Conservation (phyloP, 2,888 invertebrate genomes). For the Apodemia duryi region DNA sequence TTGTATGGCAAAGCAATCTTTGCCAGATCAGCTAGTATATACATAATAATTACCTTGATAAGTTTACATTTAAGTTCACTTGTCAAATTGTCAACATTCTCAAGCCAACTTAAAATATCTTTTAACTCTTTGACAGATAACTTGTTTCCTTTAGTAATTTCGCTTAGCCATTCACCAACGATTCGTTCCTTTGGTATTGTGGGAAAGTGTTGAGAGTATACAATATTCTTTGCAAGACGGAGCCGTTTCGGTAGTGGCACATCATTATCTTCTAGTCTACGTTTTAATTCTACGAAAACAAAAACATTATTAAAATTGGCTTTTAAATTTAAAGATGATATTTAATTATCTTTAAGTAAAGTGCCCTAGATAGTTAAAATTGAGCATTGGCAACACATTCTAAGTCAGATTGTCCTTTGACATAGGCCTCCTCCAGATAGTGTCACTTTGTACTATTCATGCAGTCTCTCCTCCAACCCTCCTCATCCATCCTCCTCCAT, state of each 20-base stretch:
- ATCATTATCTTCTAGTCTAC: constrained; percentile 56
- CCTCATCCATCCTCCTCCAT: too few relatives aligned
- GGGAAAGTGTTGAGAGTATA: constrained; percentile 66
- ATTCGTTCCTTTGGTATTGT: constrained; percentile 70
- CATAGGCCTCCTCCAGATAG: too few relatives aligned
- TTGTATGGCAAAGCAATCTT: too few relatives aligned
- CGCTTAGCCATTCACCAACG: constrained; percentile 70
- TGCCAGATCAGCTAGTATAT: too few relatives aligned
- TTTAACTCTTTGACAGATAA: constrained; percentile 48
- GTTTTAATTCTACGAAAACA: constrained; percentile 61
- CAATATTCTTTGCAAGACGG: constrained; percentile 74
- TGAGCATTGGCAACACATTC: too few relatives aligned
- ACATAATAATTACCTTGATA: constrained; percentile 48
- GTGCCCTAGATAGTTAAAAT: too few relatives aligned
- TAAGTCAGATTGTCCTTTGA: too few relatives aligned
- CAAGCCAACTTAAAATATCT: constrained; percentile 54
- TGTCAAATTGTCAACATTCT: constrained; percentile 51
- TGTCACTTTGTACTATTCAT: too few relatives aligned
- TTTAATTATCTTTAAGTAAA: too few relatives aligned
- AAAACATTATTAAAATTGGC: neutral
- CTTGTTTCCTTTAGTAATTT: constrained; percentile 44
- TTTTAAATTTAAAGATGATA: too few relatives aligned
- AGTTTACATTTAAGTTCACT: constrained; percentile 56
- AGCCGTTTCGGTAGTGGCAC: constrained; percentile 72
- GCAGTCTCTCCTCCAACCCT: too few relatives aligned